phyloP scores from a whole-genome alignment of 2,888 invertebrate species.

The Siphlonurus alternatus region DNA sequence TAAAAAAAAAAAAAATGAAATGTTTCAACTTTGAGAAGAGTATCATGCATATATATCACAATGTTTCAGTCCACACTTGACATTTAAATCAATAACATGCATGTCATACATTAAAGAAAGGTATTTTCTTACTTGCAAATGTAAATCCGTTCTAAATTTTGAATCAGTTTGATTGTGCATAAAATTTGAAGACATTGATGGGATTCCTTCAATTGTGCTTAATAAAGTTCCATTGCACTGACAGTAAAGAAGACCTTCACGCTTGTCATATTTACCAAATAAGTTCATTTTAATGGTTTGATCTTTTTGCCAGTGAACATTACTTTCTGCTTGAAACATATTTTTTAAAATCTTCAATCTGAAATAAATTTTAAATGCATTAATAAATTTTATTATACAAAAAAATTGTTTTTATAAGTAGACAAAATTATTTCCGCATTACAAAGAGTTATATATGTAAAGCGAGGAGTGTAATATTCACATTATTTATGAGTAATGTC shows the following conservation, averaged over 20 bases:
- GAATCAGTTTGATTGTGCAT: constrained; percentile 35
- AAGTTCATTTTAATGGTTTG: constrained; percentile 37
- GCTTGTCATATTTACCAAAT: constrained; percentile 31
- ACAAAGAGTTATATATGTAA: too few species aligned
- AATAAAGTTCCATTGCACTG: constrained; percentile 34
- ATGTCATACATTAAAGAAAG: too few species aligned
- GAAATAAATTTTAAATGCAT: not conserved
- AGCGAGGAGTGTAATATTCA: too few species aligned
- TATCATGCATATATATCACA: too few species aligned
- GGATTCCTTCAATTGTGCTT: constrained; percentile 40
- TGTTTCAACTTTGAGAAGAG: too few species aligned
- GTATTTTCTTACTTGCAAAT: constrained; percentile 31
- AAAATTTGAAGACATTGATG: constrained; percentile 35
- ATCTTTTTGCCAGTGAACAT: constrained; percentile 40
- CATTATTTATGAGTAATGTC: too few species aligned
- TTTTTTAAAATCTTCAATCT: constrained; percentile 19
- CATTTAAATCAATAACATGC: too few species aligned
- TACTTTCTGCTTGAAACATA: constrained; percentile 33
- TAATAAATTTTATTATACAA: not conserved
- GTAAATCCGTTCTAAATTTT: constrained; percentile 32
- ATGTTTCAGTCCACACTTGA: too few species aligned
- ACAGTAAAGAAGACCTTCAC: constrained; percentile 22
- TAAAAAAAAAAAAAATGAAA: too few species aligned
- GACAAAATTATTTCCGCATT: too few species aligned
- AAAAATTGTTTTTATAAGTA: too few species aligned